Evolutionary conservation across 2,888 invertebrate species (phyloP).

Genomic region (Arenicola marina): DNA sequence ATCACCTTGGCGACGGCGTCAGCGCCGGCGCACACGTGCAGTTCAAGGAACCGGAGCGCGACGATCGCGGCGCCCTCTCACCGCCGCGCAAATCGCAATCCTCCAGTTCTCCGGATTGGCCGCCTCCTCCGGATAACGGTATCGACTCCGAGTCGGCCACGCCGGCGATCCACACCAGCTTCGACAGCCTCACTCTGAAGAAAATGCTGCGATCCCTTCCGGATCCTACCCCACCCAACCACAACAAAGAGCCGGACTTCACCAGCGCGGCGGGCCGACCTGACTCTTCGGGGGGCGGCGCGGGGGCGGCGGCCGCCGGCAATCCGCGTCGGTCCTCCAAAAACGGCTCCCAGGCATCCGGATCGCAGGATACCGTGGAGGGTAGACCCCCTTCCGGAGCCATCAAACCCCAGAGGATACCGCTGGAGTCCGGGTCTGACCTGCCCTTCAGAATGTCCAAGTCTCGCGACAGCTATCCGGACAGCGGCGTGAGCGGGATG

Average conservation of each 20-base stretch:
- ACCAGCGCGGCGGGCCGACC: background rate
- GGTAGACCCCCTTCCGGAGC: constrained; percentile 3
- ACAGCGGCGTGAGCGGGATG: constrained; percentile 55
- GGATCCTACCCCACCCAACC: constrained; percentile 11
- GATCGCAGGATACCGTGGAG: background rate
- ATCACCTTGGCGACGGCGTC: too few species aligned
- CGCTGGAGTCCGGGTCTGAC: constrained; percentile 4
- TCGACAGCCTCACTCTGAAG: constrained; percentile 86
- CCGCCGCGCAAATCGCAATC: constrained; percentile 54
- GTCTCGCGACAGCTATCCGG: constrained; percentile 38
- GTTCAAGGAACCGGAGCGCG: background rate
- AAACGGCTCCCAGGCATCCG: background rate
- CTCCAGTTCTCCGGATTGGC: constrained; percentile 53
- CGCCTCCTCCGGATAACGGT: constrained; percentile 47
- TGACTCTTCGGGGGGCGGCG: background rate
- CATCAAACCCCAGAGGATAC: constrained; percentile 5
- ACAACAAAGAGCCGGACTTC: background rate
- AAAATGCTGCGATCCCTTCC: constrained; percentile 94
- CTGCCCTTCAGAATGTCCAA: background rate
- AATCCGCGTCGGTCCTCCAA: background rate
- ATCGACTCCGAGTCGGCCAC: background rate
- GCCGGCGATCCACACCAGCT: constrained; percentile 50
- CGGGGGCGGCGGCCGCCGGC: background rate
- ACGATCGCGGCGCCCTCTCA: constrained; percentile 3
- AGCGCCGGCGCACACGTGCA: background rate